These are phyloP conservation scores for Diploptera punctata DNA, from an alignment of 2,888 invertebrate genomes.

Conservation along the genomic window DNA sequence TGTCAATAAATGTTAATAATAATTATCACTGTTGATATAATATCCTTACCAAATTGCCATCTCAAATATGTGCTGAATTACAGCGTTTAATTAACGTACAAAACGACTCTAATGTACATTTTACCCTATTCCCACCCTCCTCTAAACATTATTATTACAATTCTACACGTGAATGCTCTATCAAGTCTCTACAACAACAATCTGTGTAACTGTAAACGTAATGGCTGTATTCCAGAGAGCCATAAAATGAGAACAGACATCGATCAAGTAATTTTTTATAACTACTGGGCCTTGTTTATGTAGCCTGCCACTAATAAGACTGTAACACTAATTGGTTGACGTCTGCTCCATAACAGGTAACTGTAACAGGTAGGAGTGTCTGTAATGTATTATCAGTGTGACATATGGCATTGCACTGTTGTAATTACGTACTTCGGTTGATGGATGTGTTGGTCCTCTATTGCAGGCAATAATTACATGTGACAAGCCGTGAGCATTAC, in stretches of 20 bases:
- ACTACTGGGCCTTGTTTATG: background rate
- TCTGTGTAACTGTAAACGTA: background rate
- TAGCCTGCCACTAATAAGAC: slow-evolving; percentile 2
- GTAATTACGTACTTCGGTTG: slow-evolving; percentile 11
- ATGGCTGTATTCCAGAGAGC: background rate
- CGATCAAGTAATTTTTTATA: background rate
- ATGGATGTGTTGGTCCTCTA: background rate
- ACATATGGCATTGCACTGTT: background rate
- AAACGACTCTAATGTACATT: too few species aligned
- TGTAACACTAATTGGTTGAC: background rate
- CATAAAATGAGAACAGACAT: background rate
- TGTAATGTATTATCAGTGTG: background rate
- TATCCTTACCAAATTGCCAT: too few species aligned
- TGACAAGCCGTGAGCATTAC: background rate
- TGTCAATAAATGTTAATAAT: too few species aligned
- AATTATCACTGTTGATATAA: too few species aligned
- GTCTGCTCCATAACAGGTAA: background rate
- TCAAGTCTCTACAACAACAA: too few species aligned
- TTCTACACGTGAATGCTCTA: too few species aligned
- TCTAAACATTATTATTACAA: too few species aligned
- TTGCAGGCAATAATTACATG: background rate
- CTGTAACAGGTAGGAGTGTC: background rate
- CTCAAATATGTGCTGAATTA: too few species aligned
- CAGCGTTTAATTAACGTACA: too few species aligned
- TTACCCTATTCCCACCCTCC: too few species aligned